Conservation (phyloP, 1,140 invertebrate species). For the Drosophila pseudoananassae region DNA sequence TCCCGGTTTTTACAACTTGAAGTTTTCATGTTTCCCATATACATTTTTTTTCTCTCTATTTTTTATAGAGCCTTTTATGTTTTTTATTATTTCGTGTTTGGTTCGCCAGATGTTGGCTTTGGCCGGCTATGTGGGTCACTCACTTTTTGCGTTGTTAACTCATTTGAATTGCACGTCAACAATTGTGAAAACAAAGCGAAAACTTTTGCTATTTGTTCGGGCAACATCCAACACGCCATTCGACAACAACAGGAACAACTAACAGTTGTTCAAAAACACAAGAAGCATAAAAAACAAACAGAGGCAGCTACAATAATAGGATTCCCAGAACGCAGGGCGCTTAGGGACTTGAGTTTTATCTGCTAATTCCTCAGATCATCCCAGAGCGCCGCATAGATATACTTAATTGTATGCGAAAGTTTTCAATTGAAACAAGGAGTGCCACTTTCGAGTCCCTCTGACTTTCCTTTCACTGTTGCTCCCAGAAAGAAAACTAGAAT, state of each 20-base stretch:
- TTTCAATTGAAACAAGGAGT: conserved; percentile 4
- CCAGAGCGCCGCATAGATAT: conserved; percentile 9
- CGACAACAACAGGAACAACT: conserved; percentile 29
- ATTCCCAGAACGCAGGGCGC: conserved; percentile 20
- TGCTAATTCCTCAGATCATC: conserved; percentile 44
- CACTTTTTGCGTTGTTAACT: conserved; percentile 75
- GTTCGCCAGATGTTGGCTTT: conserved; percentile 49
- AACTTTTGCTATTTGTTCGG: conserved; percentile 75
- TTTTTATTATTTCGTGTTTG: conserved; percentile 21
- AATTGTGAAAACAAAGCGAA: conserved; percentile 74
- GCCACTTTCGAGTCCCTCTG: background rate
- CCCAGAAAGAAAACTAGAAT: background rate
- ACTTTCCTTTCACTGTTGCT: background rate
- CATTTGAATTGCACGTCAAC: conserved; percentile 81
- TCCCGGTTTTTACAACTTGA: conserved; percentile 44
- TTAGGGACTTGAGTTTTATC: conserved; percentile 35
- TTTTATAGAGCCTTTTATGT: conserved; percentile 18
- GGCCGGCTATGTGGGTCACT: conserved; percentile 68
- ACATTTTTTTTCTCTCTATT: conserved; percentile 11
- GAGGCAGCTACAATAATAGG: background rate
- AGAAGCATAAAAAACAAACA: background rate
- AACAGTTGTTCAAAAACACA: background rate
- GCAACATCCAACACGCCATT: conserved; percentile 39
- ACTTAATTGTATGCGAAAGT: conserved; percentile 25
- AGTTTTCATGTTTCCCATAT: conserved; percentile 39